phyloP scores from a whole-genome alignment of 2,888 invertebrate genomes.

The Synanthedon myopaeformis region DNA sequence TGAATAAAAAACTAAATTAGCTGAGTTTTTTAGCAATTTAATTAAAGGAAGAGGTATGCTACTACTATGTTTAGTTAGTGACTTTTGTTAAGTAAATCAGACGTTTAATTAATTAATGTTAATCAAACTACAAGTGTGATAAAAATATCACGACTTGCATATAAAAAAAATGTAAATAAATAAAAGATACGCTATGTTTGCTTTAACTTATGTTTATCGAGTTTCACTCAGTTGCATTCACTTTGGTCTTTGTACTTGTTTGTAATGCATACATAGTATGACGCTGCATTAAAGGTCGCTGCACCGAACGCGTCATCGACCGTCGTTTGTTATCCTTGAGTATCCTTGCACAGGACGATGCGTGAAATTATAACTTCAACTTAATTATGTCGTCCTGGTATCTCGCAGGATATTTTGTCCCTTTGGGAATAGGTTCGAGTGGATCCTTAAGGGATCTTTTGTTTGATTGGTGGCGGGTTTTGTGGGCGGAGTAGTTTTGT shows the following conservation, averaged over 20 bases:
- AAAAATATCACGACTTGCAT: too few relatives aligned
- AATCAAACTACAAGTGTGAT: too few relatives aligned
- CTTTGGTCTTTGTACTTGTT: background rate
- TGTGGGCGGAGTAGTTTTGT: background rate
- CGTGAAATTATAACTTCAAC: conserved; percentile 33
- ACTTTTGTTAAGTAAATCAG: too few relatives aligned
- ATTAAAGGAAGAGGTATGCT: too few relatives aligned
- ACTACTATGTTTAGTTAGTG: too few relatives aligned
- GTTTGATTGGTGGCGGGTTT: background rate
- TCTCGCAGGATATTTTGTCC: conserved; percentile 69
- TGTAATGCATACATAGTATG: conserved; percentile 11
- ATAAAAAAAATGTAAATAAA: too few relatives aligned
- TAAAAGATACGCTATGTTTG: too few relatives aligned
- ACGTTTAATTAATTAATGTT: too few relatives aligned
- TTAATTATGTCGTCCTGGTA: conserved; percentile 57
- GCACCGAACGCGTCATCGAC: conserved; percentile 26
- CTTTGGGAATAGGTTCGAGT: conserved; percentile 52
- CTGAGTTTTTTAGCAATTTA: too few relatives aligned
- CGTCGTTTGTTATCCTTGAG: conserved; percentile 61
- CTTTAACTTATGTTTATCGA: too few relatives aligned
- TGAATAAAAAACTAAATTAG: too few relatives aligned
- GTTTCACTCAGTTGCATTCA: too few relatives aligned
- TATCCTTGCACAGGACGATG: conserved; percentile 64
- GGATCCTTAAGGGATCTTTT: conserved; percentile 38
- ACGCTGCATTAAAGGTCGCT: conserved; percentile 39